These are phyloP conservation scores for Mythimna impura DNA, from an alignment of 2,888 invertebrate genomes.

Conservation along the genomic window DNA sequence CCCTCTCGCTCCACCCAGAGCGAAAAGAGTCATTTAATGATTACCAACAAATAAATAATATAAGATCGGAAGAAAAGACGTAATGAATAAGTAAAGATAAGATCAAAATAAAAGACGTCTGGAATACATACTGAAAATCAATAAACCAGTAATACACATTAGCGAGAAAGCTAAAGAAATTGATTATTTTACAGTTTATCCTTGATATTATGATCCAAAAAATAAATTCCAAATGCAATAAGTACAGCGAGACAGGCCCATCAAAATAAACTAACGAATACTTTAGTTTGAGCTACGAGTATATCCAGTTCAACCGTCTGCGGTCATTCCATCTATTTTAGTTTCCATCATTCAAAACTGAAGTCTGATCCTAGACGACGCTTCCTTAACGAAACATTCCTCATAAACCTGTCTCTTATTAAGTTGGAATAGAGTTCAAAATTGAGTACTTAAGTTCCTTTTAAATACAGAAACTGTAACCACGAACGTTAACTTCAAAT, in stretches of 20 bases:
- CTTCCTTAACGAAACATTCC: conserved; percentile 25
- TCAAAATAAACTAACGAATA: conserved; percentile 6
- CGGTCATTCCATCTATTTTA: conserved; percentile 48
- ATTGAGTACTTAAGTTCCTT: conserved; percentile 6
- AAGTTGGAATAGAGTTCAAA: conserved; percentile 20
- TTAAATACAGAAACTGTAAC: conserved; percentile 24
- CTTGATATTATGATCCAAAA: background rate
- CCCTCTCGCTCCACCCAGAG: too few relatives aligned
- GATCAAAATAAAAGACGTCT: background rate
- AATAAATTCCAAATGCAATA: background rate
- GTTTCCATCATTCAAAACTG: conserved; percentile 44
- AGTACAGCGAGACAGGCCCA: conserved; percentile 3
- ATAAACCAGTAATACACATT: too few relatives aligned
- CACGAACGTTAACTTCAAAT: conserved; percentile 67
- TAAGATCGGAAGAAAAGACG: background rate
- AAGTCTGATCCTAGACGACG: conserved; percentile 25
- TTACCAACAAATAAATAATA: too few relatives aligned
- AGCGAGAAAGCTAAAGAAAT: too few relatives aligned
- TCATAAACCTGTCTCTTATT: conserved; percentile 13
- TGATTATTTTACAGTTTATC: too few relatives aligned
- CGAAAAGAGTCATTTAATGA: too few relatives aligned
- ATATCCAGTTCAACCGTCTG: conserved; percentile 2
- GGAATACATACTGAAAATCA: background rate
- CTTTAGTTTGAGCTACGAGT: background rate
- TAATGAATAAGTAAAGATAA: too few relatives aligned